phyloP scores from a whole-genome alignment of 2,113 vertebrate genomes.

The Sapajus apella region DNA sequence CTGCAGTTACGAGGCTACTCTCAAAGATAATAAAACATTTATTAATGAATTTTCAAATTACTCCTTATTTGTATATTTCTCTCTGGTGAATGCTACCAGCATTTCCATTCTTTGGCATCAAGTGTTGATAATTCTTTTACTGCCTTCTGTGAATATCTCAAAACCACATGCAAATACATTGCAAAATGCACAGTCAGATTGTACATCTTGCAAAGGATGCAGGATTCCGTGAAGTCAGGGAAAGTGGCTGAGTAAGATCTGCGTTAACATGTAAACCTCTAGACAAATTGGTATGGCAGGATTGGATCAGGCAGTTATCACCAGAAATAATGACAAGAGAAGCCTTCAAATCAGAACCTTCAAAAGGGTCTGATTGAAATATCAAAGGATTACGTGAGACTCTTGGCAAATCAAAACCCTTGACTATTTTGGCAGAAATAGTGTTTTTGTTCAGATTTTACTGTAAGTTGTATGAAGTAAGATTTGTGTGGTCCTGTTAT shows the following conservation, averaged over 20 bases:
- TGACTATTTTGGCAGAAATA: slow-evolving; percentile 6
- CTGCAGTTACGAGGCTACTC: not conserved
- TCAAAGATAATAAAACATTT: not conserved
- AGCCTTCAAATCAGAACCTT: too few relatives aligned
- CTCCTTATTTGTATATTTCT: not conserved
- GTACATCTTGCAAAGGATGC: not conserved
- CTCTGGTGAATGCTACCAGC: not conserved
- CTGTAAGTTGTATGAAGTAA: not conserved
- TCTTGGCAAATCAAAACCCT: not conserved
- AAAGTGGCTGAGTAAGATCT: not conserved
- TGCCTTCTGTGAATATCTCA: not conserved
- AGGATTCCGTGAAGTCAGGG: not conserved
- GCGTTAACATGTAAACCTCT: not conserved
- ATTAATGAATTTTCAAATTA: not conserved
- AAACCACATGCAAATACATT: not conserved
- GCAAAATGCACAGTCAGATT: not conserved
- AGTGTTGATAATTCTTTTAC: not conserved
- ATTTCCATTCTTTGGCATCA: not conserved
- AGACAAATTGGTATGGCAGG: not conserved
- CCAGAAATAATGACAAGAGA: not conserved
- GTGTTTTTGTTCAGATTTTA: not conserved
- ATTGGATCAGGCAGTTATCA: not conserved
- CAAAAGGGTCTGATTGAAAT: not conserved
- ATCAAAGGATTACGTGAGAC: not conserved
- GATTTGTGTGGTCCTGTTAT: not conserved